A percentile compares a stretch with the other conserved stretches of the same genome.
Conservation (phyloP, 2,113 vertebrate species). For the Taxidea taxus region DNA sequence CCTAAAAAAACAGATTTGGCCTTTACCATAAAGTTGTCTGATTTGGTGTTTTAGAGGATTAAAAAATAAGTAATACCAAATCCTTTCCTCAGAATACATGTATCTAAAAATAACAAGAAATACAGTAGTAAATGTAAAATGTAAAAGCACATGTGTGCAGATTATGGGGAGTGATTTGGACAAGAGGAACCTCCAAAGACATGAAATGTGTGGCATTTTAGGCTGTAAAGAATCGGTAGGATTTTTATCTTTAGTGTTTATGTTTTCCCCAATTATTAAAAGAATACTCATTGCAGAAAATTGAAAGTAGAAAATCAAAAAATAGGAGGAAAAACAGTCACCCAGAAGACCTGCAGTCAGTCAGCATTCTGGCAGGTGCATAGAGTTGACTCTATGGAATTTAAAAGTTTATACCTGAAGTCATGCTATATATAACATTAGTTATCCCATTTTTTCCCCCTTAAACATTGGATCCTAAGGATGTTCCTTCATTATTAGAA, state of each 20-base stretch:
- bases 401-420: neutral
- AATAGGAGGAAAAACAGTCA: neutral
- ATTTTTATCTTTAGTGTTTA: slow-evolving; percentile 5
- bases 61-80: neutral
- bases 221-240: neutral
- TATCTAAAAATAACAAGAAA: neutral
- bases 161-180: slow-evolving; percentile 1
- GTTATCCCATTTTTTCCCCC: neutral
- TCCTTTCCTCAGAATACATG: neutral
- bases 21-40: neutral
- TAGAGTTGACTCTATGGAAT: neutral
- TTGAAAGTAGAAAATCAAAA: neutral
- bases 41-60: neutral
- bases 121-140: neutral
- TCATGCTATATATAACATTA: neutral
- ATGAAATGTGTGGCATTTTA: neutral
- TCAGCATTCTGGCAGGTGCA: neutral
- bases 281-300: neutral
- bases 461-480: neutral
- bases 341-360: neutral
- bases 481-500: neutral
- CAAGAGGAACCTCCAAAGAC: neutral
- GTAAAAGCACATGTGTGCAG: neutral
- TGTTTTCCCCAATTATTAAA: slow-evolving; percentile 26
- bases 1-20: neutral